Conservation (phyloP, 2,888 invertebrate genomes). For the Pyrocoelia pectoralis region DNA sequence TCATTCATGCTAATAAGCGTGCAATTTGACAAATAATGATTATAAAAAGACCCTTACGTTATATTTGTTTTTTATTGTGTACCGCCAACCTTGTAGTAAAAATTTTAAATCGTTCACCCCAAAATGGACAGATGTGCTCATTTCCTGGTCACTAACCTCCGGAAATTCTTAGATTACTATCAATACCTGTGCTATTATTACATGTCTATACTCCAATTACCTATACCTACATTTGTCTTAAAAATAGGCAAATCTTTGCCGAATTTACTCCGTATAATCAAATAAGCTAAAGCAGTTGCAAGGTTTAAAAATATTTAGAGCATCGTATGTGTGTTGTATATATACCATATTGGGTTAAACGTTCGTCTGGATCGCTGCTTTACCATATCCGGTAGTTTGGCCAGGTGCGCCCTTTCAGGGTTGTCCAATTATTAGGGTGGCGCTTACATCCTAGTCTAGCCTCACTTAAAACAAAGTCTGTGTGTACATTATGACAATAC, state of each 20-base stretch:
- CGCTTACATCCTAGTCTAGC: conserved; percentile 10
- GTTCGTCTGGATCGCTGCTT: conserved; percentile 52
- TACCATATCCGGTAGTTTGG: conserved; percentile 55
- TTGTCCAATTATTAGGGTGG: conserved; percentile 46
- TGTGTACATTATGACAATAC: too few species aligned
- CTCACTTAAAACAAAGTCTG: neutral
- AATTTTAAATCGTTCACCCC: conserved; percentile 9
- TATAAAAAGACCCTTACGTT: too few species aligned
- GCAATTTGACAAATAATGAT: too few species aligned
- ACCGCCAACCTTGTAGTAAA: neutral
- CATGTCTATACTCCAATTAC: conserved; percentile 6
- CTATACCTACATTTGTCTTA: neutral
- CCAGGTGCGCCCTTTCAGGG: conserved; percentile 55
- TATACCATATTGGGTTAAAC: conserved; percentile 52
- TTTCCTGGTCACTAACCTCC: conserved; percentile 12
- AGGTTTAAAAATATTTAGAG: conserved; percentile 28
- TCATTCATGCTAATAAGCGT: too few species aligned
- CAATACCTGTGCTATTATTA: conserved; percentile 12
- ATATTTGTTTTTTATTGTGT: neutral
- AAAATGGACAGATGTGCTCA: conserved; percentile 8
- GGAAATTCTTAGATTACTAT: conserved; percentile 13
- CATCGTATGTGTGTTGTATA: conserved; percentile 34
- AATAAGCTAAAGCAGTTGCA: conserved; percentile 3
- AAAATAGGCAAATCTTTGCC: neutral
- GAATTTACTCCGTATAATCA: neutral